Conservation (phyloP, 2,113 vertebrate genomes). For the Theropithecus gelada region DNA sequence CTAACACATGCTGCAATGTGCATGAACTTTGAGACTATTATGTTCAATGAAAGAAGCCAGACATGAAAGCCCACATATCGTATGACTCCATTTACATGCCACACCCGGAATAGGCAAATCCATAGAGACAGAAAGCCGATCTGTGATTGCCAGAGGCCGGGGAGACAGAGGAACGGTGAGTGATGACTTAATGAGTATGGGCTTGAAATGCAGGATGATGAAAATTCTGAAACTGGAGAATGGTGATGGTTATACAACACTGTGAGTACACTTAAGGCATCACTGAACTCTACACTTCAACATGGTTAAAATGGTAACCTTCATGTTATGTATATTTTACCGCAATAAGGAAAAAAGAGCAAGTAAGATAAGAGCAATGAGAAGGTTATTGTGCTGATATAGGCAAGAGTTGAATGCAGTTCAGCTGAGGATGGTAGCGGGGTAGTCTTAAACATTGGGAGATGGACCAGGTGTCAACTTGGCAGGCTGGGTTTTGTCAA, state of each 20-base stretch:
- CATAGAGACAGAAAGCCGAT: too few relatives aligned
- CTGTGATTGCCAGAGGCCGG: neutral
- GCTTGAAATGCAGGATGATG: neutral
- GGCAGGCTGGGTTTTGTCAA: neutral
- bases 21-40: accelerated
- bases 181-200: accelerated
- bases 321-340: neutral
- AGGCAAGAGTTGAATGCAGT: neutral
- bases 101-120: too few relatives aligned
- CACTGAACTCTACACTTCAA: too few relatives aligned
- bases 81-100: neutral
- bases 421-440: too few relatives aligned
- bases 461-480: neutral
- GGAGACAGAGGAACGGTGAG: accelerated
- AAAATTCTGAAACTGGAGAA: too few relatives aligned
- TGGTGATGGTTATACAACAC: accelerated
- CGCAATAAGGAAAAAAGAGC: neutral
- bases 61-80: accelerated
- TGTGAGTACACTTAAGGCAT: accelerated
- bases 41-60: neutral
- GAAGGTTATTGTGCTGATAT: neutral
- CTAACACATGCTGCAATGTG: accelerated
- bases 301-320: neutral
- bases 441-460: neutral
- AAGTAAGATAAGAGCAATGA: neutral